These are phyloP conservation scores for Plutella xylostella DNA, from an alignment of 2,888 invertebrate genomes.

Conservation along the genomic window DNA sequence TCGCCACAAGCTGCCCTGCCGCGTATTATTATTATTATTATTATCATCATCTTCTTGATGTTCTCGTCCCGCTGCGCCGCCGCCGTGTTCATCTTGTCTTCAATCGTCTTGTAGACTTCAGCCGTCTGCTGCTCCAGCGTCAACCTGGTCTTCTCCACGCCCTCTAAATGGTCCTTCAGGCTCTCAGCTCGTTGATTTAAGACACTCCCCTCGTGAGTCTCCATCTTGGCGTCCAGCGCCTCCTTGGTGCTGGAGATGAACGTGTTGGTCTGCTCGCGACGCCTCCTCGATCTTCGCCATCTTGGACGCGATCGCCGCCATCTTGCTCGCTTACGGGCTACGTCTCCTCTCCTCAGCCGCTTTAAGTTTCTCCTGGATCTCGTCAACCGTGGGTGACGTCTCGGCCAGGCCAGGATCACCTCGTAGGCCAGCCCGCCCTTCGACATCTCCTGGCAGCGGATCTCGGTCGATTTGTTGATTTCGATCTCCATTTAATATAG, in stretches of 20 bases:
- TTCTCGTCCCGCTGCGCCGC: slow-evolving; percentile 91
- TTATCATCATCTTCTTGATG: slow-evolving; percentile 91
- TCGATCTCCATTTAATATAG: too few relatives aligned
- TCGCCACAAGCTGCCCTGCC: slow-evolving; percentile 89
- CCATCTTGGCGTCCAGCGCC: slow-evolving; percentile 92
- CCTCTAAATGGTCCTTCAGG: slow-evolving; percentile 80
- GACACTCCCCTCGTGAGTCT: slow-evolving; percentile 91
- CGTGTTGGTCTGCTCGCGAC: slow-evolving; percentile 83
- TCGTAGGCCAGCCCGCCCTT: slow-evolving; percentile 93
- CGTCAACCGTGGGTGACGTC: slow-evolving; percentile 83
- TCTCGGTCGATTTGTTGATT: slow-evolving; percentile 77
- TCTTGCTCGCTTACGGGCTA: slow-evolving; percentile 87
- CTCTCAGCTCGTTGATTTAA: slow-evolving; percentile 89
- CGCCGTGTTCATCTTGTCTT: slow-evolving; percentile 89
- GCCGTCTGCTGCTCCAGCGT: slow-evolving; percentile 88
- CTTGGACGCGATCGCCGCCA: slow-evolving; percentile 84
- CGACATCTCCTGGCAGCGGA: slow-evolving; percentile 92
- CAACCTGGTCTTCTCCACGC: slow-evolving; percentile 77
- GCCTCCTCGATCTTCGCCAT: slow-evolving; percentile 91
- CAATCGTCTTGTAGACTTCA: slow-evolving; percentile 86
- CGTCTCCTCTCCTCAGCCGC: slow-evolving; percentile 94
- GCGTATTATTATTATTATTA: too few relatives aligned
- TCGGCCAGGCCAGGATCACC: slow-evolving; percentile 90
- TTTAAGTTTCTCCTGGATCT: slow-evolving; percentile 92
- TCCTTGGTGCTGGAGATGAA: slow-evolving; percentile 90